Evolutionary conservation across 2,797 vertebrate genomes (phyloP).

Genomic region (Rhabdomys pumilio): DNA sequence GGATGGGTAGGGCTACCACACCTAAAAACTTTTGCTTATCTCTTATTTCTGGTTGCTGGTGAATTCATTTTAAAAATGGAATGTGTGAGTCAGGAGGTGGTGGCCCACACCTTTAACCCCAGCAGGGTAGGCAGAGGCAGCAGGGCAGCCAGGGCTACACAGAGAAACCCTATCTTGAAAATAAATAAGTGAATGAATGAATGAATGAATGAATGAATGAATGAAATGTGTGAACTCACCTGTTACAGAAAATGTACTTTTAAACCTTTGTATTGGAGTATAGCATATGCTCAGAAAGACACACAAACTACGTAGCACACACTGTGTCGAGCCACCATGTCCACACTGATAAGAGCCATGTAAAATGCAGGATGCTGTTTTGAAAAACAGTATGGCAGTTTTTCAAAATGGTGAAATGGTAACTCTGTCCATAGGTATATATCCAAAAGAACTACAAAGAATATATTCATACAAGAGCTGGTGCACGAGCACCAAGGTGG

Average conservation of each 20-base stretch:
- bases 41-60: not conserved
- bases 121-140: not conserved
- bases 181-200: not conserved
- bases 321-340: not conserved
- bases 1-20: not conserved
- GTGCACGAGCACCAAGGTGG: not conserved
- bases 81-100: not conserved
- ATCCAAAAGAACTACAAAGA: not conserved
- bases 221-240: not conserved
- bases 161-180: not conserved
- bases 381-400: not conserved
- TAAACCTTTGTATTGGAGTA: not conserved
- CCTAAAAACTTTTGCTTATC: not conserved
- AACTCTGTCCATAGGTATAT: not conserved
- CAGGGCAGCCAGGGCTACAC: no score
- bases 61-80: conserved; percentile 55
- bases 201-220: not conserved
- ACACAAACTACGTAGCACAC: not conserved
- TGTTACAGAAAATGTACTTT: conserved; percentile 19
- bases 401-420: not conserved
- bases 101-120: not conserved
- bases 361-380: not conserved
- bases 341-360: not conserved
- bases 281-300: conserved; percentile 21
- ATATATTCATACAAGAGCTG: not conserved